Conservation (phyloP, 2,113 vertebrate genomes). For the Proterorhinus semilunaris region DNA sequence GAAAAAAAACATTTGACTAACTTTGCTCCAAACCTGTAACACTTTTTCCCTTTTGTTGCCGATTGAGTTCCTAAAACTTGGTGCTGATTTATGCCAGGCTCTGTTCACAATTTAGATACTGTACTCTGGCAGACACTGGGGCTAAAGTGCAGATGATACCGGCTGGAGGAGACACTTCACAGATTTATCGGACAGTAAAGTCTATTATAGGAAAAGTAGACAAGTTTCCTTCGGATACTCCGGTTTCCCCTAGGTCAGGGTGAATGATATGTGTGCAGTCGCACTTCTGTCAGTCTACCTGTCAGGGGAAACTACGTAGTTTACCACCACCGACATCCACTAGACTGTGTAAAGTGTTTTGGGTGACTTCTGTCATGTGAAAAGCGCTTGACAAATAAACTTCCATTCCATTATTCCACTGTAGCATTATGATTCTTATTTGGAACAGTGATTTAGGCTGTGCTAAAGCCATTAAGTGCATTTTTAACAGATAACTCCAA, state of each 20-base stretch:
- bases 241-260: too few relatives aligned
- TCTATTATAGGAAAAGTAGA: neutral
- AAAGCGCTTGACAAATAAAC: too few relatives aligned
- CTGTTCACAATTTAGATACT: neutral
- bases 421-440: neutral
- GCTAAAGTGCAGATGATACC: neutral
- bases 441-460: constrained; percentile 10
- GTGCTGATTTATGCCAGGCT: constrained; percentile 17
- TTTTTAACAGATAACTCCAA: neutral
- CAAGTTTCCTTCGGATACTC: too few relatives aligned
- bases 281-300: too few relatives aligned
- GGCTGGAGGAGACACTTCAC: neutral
- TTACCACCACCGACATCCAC: too few relatives aligned
- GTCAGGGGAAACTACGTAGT: too few relatives aligned
- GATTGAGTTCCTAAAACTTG: constrained; percentile 2
- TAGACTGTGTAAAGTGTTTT: too few relatives aligned
- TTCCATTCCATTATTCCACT: neutral
- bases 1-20: too few relatives aligned
- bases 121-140: neutral
- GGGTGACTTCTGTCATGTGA: too few relatives aligned
- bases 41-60: neutral
- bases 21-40: constrained; percentile 1
- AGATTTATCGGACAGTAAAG: constrained; percentile 5
- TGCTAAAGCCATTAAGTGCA: constrained; percentile 18
- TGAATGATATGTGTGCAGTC: too few relatives aligned